phyloP scores from a whole-genome alignment of 2,113 vertebrate genomes.

The Melanerpes formicivorus region DNA sequence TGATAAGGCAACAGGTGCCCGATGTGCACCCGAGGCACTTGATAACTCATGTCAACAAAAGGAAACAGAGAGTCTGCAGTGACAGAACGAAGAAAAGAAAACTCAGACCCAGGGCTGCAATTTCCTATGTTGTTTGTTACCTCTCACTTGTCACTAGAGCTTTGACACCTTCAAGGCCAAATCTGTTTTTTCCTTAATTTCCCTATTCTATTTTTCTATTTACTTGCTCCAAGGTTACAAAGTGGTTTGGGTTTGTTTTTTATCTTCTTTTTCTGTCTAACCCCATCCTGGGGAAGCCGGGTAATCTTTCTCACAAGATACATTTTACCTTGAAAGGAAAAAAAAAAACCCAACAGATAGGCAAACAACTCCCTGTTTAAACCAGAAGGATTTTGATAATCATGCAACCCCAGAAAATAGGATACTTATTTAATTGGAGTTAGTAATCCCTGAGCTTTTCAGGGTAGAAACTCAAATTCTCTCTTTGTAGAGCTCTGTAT shows the following conservation, averaged over 20 bases:
- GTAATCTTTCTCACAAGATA: neutral
- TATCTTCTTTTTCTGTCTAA: neutral
- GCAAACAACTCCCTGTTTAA: neutral
- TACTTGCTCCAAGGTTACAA: neutral
- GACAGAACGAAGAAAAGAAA: neutral
- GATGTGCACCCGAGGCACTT: rapidly evolving
- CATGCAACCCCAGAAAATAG: neutral
- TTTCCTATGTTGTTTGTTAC: neutral
- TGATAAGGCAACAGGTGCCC: slow-evolving; percentile 20
- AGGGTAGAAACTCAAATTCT: neutral
- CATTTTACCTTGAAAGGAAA: neutral
- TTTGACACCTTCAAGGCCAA: neutral
- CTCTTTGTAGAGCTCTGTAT: neutral
- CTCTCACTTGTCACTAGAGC: neutral
- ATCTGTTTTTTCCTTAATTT: neutral
- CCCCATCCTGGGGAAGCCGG: neutral
- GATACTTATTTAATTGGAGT: neutral
- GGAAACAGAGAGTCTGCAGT: neutral
- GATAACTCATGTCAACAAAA: neutral
- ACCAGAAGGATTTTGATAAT: neutral
- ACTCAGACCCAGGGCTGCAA: neutral
- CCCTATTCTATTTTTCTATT: neutral
- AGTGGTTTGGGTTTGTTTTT: rapidly evolving
- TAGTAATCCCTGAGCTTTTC: neutral
- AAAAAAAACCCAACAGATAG: neutral